These are phyloP conservation scores for Diprion similis DNA, from an alignment of 1,140 invertebrate species.

Conservation along the genomic window DNA sequence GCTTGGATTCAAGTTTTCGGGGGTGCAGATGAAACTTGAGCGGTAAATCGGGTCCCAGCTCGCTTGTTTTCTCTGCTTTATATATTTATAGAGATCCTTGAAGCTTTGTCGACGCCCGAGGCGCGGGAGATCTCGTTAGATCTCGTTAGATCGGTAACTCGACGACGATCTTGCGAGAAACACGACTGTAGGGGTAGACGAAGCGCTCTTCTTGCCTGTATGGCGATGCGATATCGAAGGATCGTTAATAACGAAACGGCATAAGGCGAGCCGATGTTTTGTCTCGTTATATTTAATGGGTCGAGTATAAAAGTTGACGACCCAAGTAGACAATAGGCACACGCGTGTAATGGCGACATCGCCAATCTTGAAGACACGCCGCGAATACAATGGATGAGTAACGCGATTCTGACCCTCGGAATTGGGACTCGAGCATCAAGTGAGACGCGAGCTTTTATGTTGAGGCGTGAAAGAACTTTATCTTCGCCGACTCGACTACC, in stretches of 20 bases:
- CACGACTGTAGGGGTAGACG: too few relatives aligned
- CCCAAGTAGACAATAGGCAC: not conserved
- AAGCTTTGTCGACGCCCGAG: not conserved
- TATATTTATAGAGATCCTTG: not conserved
- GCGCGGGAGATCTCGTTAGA: not conserved
- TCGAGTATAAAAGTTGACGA: not conserved
- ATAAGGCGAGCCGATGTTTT: not conserved
- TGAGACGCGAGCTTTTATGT: too few relatives aligned
- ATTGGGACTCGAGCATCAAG: too few relatives aligned
- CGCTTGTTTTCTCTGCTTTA: too few relatives aligned
- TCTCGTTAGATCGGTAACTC: not conserved
- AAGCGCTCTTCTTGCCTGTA: not conserved
- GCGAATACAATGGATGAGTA: not conserved
- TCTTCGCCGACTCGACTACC: too few relatives aligned
- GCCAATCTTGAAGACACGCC: not conserved
- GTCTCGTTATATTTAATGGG: not conserved
- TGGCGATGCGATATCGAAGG: not conserved
- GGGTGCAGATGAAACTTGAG: too few relatives aligned
- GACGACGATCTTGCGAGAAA: not conserved
- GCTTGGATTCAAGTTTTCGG: too few relatives aligned
- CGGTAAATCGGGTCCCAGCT: too few relatives aligned
- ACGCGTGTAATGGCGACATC: not conserved
- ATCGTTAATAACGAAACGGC: not conserved
- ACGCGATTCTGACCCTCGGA: too few relatives aligned
- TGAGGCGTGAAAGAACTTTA: too few relatives aligned